Evolutionary conservation across 2,113 vertebrate genomes (phyloP).

Genomic region (Callipepla squamata): DNA sequence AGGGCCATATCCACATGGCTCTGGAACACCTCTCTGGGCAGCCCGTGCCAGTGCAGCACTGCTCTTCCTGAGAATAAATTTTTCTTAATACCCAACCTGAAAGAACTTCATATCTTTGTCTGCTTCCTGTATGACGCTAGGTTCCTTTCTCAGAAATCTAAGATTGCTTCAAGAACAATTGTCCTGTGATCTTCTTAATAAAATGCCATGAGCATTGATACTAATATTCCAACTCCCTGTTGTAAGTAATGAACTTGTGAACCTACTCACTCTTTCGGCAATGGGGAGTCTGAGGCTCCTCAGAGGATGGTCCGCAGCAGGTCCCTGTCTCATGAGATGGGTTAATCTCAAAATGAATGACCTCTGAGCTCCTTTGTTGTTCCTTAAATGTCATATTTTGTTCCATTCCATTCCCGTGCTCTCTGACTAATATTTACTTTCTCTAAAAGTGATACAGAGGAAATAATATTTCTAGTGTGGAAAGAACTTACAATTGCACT

Average conservation of each 20-base stretch:
- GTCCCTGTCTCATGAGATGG: not conserved
- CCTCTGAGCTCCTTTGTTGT: not conserved
- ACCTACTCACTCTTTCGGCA: not conserved
- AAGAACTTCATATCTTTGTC: not conserved
- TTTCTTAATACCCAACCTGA: too few relatives aligned
- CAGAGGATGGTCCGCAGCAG: not conserved
- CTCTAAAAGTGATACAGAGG: not conserved
- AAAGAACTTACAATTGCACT: not conserved
- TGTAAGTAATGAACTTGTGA: not conserved
- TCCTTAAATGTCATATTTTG: not conserved
- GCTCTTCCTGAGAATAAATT: too few relatives aligned
- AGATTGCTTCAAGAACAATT: not conserved
- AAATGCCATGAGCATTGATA: not conserved
- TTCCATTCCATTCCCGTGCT: not conserved
- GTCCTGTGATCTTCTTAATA: not conserved
- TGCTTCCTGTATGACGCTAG: not conserved
- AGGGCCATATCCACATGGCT: too few relatives aligned
- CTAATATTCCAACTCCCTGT: not conserved
- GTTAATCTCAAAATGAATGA: not conserved
- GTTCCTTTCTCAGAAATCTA: not conserved
- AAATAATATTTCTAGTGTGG: not conserved
- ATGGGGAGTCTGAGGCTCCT: not conserved
- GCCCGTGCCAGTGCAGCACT: too few relatives aligned
- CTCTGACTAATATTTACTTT: not conserved
- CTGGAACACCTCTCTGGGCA: too few relatives aligned